These are phyloP conservation scores for Malachius bipustulatus DNA, from an alignment of 2,888 invertebrate genomes.

Conservation along the genomic window DNA sequence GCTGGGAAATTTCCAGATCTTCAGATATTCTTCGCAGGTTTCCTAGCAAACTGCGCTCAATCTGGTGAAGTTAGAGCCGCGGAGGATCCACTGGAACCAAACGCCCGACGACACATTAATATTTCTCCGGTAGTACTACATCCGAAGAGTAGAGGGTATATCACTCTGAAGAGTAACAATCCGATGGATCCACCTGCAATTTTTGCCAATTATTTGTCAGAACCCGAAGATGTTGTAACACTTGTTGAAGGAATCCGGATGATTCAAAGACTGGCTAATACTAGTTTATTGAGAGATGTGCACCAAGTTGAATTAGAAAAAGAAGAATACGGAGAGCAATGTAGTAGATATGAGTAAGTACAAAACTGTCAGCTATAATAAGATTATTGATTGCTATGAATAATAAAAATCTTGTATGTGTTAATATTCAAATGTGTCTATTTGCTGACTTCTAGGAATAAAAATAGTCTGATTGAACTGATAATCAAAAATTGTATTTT, in stretches of 20 bases:
- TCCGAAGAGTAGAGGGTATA: constrained; percentile 52
- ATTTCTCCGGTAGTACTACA: constrained; percentile 52
- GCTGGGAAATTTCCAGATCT: constrained; percentile 51
- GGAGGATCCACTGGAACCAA: constrained; percentile 31
- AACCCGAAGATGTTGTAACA: constrained; percentile 51
- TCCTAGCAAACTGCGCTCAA: constrained; percentile 47
- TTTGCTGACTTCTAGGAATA: too few relatives aligned
- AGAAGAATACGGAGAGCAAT: constrained; percentile 41
- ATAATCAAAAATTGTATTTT: too few relatives aligned
- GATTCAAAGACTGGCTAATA: constrained; percentile 45
- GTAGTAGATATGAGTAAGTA: constrained; percentile 28
- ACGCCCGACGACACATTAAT: constrained; percentile 29
- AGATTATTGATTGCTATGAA: too few relatives aligned
- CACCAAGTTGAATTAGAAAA: constrained; percentile 43
- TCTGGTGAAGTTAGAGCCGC: constrained; percentile 39
- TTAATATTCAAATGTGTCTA: too few relatives aligned
- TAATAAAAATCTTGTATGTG: too few relatives aligned
- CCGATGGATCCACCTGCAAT: constrained; percentile 61
- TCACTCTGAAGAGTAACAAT: constrained; percentile 52
- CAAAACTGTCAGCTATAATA: too few relatives aligned
- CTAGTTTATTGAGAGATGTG: constrained; percentile 44
- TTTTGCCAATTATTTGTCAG: constrained; percentile 62
- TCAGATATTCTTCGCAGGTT: constrained; percentile 56
- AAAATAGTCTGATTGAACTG: too few relatives aligned
- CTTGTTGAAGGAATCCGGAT: constrained; percentile 51